A percentile compares a stretch with the other conserved stretches of the same genome.
These are phyloP conservation scores for Characodon lateralis DNA, from an alignment of 2,797 vertebrate species.

Conservation along the genomic window DNA sequence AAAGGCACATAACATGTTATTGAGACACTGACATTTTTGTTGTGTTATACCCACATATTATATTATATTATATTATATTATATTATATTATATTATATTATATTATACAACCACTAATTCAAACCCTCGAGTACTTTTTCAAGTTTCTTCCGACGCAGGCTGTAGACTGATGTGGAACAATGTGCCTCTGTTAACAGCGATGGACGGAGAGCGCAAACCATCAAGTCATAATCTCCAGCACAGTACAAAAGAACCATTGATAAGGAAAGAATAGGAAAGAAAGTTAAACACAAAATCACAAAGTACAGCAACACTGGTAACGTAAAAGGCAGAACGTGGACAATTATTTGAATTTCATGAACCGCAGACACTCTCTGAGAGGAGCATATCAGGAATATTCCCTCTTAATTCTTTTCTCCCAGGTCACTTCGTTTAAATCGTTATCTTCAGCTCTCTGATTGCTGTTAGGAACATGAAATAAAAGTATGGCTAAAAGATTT, in stretches of 20 bases:
- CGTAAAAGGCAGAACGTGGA: conserved; percentile 23
- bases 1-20: too few relatives aligned
- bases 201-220: conserved; percentile 1
- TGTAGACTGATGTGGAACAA: conserved; percentile 14
- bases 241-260: conserved; percentile 27
- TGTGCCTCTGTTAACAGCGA: conserved; percentile 8
- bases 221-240: conserved; percentile 15
- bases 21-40: too few relatives aligned
- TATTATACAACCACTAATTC: too few relatives aligned
- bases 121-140: neutral
- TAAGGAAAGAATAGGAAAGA: conserved; percentile 5
- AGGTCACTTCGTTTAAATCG: conserved; percentile 58
- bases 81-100: too few relatives aligned
- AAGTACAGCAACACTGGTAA: neutral
- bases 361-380: conserved; percentile 38
- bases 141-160: conserved; percentile 4
- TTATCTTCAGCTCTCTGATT: conserved; percentile 56
- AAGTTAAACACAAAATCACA: conserved; percentile 12
- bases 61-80: too few relatives aligned
- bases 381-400: conserved; percentile 53
- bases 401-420: conserved; percentile 44
- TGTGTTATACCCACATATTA: too few relatives aligned
- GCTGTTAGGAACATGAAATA: conserved; percentile 58
- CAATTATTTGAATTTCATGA: conserved; percentile 54
- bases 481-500: conserved; percentile 52